A percentile compares a stretch with the other conserved stretches of the same genome.
These are phyloP conservation scores for Agelastica alni DNA, from an alignment of 2,888 invertebrate genomes.

Conservation along the genomic window DNA sequence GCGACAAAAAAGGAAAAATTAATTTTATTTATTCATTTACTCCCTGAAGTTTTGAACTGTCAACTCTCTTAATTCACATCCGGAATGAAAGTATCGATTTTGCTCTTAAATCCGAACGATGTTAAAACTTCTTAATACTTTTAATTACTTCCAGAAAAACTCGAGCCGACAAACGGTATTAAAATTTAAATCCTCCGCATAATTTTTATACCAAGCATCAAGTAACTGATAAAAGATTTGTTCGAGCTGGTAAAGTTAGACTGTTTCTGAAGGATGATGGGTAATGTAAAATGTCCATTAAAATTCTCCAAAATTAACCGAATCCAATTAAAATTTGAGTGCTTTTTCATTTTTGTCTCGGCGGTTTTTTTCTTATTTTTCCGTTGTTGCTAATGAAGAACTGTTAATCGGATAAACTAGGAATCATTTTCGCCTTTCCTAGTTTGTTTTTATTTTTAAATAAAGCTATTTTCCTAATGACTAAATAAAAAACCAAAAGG, in stretches of 20 bases:
- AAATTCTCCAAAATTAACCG: slow-evolving; percentile 59
- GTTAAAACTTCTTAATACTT: slow-evolving; percentile 33
- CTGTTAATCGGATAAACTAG: not conserved
- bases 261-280: slow-evolving; percentile 50
- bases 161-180: slow-evolving; percentile 49
- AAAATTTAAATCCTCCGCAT: slow-evolving; percentile 52
- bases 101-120: slow-evolving; percentile 24
- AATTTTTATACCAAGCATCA: slow-evolving; percentile 51
- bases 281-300: slow-evolving; percentile 58
- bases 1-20: too few species aligned
- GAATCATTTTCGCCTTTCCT: not conserved
- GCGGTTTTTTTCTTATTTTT: too few species aligned
- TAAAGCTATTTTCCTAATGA: too few species aligned
- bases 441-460: too few species aligned
- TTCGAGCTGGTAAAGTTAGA: slow-evolving; percentile 55
- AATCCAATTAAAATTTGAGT: slow-evolving; percentile 61
- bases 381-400: not conserved
- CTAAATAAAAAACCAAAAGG: too few species aligned
- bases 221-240: slow-evolving; percentile 54
- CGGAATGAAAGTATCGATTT: slow-evolving; percentile 27
- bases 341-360: slow-evolving; percentile 57
- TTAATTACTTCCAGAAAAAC: slow-evolving; percentile 45
- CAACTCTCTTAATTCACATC: slow-evolving; percentile 10
- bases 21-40: too few species aligned
- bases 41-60: slow-evolving; percentile 18